Evolutionary conservation across 2,113 vertebrate genomes (phyloP).

Genomic region (Hippocampus comes): DNA sequence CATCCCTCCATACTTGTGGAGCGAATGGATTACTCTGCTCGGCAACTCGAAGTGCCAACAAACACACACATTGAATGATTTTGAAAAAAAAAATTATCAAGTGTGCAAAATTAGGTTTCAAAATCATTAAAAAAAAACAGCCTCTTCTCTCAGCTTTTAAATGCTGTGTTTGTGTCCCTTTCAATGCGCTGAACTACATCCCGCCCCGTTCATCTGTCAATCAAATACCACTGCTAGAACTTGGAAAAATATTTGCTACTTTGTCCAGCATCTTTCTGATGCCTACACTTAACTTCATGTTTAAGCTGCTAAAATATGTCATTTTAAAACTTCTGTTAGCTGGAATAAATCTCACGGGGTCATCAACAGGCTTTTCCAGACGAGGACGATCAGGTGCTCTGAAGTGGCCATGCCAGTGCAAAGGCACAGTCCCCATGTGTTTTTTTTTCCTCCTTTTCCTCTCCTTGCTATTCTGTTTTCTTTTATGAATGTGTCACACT

Average conservation of each 20-base stretch:
- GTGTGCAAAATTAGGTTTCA: neutral
- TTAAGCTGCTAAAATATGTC: neutral
- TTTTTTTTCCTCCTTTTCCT: no score
- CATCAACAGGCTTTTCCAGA: no score
- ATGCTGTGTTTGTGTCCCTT: neutral
- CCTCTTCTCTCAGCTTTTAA: neutral
- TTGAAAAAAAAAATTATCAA: neutral
- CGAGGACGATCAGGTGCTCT: no score
- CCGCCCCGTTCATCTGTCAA: neutral
- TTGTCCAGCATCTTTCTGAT: neutral
- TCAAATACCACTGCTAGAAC: neutral
- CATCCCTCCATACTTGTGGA: conserved; percentile 82
- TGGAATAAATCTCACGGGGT: no score
- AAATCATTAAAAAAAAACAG: neutral
- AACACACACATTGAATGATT: conserved; percentile 47
- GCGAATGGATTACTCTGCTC: conserved; percentile 95
- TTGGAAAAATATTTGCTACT: neutral
- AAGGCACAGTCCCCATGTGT: no score
- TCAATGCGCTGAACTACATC: neutral
- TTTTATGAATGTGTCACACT: no score
- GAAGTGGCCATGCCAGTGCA: no score
- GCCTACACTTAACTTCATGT: neutral
- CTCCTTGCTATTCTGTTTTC: no score
- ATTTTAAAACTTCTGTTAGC: no score
- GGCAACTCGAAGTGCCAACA: conserved; percentile 74